These are phyloP conservation scores for Equus quagga DNA, from an alignment of 2,113 vertebrate species.

Conservation along the genomic window DNA sequence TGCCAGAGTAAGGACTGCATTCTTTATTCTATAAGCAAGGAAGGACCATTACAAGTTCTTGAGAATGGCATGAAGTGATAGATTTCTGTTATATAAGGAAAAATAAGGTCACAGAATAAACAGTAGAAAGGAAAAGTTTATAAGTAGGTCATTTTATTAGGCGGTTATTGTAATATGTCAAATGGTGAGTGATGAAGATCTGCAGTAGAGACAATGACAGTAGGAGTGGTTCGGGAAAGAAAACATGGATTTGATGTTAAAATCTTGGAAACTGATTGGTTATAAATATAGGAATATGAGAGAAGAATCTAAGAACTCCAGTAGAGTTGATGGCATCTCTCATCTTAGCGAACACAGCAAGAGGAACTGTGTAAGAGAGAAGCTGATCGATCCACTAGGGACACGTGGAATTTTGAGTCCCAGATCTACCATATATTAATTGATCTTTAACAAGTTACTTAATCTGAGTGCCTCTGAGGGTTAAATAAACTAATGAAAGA, in stretches of 20 bases:
- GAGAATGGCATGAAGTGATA: background rate
- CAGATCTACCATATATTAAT: background rate
- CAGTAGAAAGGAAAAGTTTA: background rate
- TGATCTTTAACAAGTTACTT: conserved; percentile 1
- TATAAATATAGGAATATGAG: background rate
- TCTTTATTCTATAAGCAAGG: background rate
- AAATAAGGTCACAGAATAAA: background rate
- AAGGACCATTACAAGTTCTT: background rate
- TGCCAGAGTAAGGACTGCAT: background rate
- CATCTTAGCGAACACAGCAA: background rate
- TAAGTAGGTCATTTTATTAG: background rate
- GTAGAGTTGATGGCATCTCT: background rate
- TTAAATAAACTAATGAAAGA: background rate
- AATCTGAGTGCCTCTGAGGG: background rate
- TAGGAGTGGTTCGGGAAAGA: background rate
- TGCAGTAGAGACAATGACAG: background rate
- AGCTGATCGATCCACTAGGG: background rate
- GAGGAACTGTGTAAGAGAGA: background rate
- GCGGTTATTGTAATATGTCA: background rate
- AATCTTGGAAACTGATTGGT: background rate
- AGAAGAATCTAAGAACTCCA: background rate
- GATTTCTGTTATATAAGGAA: background rate
- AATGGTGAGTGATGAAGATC: background rate
- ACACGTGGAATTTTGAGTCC: background rate
- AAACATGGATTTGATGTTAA: background rate